Evolutionary conservation across 2,113 vertebrate species (phyloP), one percentile per base, ranked within the genome.

Genomic region (Cinclus mexicanus): DNA sequence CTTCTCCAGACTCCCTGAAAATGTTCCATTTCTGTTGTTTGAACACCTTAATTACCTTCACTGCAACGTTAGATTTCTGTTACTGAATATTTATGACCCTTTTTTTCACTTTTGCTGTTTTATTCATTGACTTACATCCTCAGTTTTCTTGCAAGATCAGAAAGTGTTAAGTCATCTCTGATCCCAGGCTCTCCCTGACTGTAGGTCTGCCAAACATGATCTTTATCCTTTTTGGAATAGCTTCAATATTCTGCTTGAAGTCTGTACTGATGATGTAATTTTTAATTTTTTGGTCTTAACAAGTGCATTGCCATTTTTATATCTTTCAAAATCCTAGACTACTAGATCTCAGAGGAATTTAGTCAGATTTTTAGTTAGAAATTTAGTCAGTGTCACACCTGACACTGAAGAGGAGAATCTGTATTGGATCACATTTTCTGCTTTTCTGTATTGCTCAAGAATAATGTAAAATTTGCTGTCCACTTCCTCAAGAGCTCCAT

Each of bases 381-480:
- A 39, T 70, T 9, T 19, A 42, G 65, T 61, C 63, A 57, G 39
- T 59, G 46, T 78, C 75, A 80, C 33, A 57, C 12, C 59, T 85
- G 64, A 52, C 50, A 22, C 44, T 59, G 42, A 82, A 86, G 18
- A 77, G 44, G 41, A 70, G 60, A 84, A 41, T 63, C 77, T 79
- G 1, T 80, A 49, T n/a, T 70, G 53, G 57, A 46, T 78, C 52
- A 47, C 35, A 25, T 72, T 92, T 93, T 75, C 42, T 92, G 14
- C 17, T 78, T 81, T 93, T 84, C 46, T 78, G 15, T 59, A 16
- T 84, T 87, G 47, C 60, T 79, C 25, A 86, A 83, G 89, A 70
- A 41, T 90, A 20, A 5, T 72, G 78, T 80, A 87, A 85, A 91
- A 93, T 94, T 86, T 90, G 19, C 77, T 88, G 46, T 91, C 55